phyloP scores from a whole-genome alignment of 2,888 invertebrate genomes.

The Agrotis segetum region DNA sequence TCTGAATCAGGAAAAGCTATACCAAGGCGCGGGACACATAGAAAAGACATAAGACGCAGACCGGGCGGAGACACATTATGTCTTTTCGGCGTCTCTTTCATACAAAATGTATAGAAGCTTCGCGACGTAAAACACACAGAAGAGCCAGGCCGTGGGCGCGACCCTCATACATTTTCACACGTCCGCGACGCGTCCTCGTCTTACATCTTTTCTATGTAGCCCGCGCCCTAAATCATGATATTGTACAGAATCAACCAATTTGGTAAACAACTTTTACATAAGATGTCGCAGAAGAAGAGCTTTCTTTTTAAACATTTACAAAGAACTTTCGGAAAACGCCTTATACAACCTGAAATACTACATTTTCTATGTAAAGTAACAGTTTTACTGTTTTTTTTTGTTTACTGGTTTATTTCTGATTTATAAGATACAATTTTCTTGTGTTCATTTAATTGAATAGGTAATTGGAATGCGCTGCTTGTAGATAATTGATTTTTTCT shows the following conservation, averaged over 20 bases:
- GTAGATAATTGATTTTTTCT: conserved; percentile 19
- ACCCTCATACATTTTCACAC: too few relatives aligned
- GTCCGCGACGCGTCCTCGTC: too few relatives aligned
- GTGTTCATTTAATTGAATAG: conserved; percentile 18
- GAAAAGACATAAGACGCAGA: too few relatives aligned
- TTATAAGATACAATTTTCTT: conserved; percentile 17
- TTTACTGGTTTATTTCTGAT: background rate
- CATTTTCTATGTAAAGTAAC: background rate
- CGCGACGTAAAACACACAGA: too few relatives aligned
- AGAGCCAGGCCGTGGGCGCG: too few relatives aligned
- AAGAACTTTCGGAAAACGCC: background rate
- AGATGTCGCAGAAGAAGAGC: background rate
- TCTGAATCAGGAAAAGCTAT: background rate
- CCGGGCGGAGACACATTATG: too few relatives aligned
- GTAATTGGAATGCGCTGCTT: conserved; percentile 9
- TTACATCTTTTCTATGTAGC: too few relatives aligned
- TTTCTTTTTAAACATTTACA: background rate
- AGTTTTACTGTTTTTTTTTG: too few relatives aligned
- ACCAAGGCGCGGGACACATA: too few relatives aligned
- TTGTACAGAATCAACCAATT: background rate
- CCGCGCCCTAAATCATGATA: background rate
- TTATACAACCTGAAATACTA: background rate
- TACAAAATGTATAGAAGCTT: too few relatives aligned
- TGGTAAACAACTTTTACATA: too few relatives aligned
- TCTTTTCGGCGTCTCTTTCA: too few relatives aligned